These are phyloP conservation scores for Turdus rufiventris DNA, from an alignment of 2,113 vertebrate species.

Conservation along the genomic window DNA sequence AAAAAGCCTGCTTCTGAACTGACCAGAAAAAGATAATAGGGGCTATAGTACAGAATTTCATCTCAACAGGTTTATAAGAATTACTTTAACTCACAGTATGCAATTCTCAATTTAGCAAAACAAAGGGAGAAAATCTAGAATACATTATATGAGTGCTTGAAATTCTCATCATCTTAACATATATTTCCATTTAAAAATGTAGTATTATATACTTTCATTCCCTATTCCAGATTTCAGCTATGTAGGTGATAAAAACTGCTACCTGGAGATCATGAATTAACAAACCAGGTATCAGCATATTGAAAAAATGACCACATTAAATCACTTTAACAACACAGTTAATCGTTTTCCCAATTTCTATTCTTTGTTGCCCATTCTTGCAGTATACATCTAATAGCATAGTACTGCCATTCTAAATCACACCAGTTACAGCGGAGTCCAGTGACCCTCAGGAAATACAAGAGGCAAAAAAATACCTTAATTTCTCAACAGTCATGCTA, in stretches of 20 bases:
- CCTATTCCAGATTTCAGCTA: not conserved
- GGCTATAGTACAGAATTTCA: not conserved
- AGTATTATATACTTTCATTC: not conserved
- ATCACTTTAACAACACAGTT: not conserved
- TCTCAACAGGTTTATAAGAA: not conserved
- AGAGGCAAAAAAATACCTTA: not conserved
- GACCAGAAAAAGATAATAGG: not conserved
- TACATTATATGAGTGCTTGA: not conserved
- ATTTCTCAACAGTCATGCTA: not conserved
- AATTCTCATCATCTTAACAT: not conserved
- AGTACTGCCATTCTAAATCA: not conserved
- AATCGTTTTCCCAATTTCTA: not conserved
- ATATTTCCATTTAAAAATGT: not conserved
- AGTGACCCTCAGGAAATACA: not conserved
- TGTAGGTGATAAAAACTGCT: not conserved
- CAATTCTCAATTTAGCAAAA: not conserved
- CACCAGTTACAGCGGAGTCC: not conserved
- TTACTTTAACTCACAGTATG: not conserved
- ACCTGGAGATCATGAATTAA: not conserved
- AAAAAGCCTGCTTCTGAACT: not conserved
- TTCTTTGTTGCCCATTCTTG: not conserved
- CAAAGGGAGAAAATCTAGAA: not conserved
- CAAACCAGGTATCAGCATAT: not conserved
- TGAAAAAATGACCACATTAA: not conserved
- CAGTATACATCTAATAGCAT: not conserved